Evolutionary conservation across 2,113 vertebrate genomes (phyloP).

Genomic region (Brienomyrus longianalis): DNA sequence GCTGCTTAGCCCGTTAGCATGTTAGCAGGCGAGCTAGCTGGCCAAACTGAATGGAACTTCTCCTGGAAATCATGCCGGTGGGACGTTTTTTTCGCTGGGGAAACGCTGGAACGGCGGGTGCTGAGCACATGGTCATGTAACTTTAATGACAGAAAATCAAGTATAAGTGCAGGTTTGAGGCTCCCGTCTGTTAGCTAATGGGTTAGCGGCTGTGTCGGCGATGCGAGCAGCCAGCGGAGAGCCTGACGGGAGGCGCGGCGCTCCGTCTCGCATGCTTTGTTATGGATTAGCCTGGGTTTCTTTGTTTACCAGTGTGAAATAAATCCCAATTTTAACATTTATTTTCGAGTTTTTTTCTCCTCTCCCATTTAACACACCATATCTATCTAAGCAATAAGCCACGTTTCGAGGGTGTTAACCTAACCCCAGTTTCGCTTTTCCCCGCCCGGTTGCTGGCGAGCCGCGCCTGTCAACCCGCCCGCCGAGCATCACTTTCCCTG

Average conservation of each 20-base stretch:
- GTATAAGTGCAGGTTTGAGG: background rate
- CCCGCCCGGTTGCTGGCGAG: background rate
- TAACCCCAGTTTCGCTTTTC: background rate
- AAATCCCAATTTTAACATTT: background rate
- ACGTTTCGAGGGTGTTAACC: background rate
- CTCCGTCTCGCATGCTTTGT: slow-evolving; percentile 1
- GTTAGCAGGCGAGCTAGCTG: slow-evolving; percentile 5
- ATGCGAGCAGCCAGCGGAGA: background rate
- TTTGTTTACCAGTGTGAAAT: background rate
- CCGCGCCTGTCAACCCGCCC: background rate
- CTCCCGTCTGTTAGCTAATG: background rate
- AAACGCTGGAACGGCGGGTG: background rate
- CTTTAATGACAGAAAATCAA: background rate
- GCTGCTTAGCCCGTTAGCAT: background rate
- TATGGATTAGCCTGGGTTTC: background rate
- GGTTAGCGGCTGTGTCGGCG: background rate
- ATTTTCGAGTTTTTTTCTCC: background rate
- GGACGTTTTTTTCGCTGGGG: background rate
- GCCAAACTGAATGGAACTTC: background rate
- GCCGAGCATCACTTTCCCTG: background rate
- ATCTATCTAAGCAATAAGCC: background rate
- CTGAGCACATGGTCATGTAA: background rate
- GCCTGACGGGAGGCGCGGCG: background rate
- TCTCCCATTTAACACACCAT: background rate
- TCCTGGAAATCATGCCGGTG: background rate